phyloP scores from a whole-genome alignment of 1,140 invertebrate genomes.

The Drosophila equinoxialis region DNA sequence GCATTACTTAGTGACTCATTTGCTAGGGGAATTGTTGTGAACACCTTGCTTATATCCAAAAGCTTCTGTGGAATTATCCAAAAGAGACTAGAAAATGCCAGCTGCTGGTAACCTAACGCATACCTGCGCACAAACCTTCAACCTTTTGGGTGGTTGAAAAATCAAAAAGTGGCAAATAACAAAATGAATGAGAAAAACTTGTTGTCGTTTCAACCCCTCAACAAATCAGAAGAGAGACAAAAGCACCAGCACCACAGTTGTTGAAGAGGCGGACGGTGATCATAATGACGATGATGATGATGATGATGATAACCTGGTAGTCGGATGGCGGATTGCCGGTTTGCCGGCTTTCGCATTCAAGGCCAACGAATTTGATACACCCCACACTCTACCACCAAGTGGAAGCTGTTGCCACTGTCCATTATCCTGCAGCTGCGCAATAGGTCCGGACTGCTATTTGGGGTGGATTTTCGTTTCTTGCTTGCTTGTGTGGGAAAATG shows the following conservation, averaged over 20 bases:
- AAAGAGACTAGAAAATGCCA: conserved; percentile 39
- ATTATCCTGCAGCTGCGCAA: conserved; percentile 69
- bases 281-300: background rate
- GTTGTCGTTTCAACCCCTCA: conserved; percentile 48
- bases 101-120: conserved; percentile 62
- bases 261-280: conserved; percentile 35
- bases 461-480: conserved; percentile 58
- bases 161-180: conserved; percentile 37
- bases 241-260: conserved; percentile 58
- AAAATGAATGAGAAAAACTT: conserved; percentile 55
- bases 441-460: conserved; percentile 37
- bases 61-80: conserved; percentile 28
- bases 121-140: conserved; percentile 67
- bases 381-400: conserved; percentile 12
- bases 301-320: conserved; percentile 36
- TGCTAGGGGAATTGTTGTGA: background rate
- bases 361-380: conserved; percentile 12
- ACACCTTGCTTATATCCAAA: conserved; percentile 8
- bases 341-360: conserved; percentile 49
- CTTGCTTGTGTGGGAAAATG: conserved; percentile 64
- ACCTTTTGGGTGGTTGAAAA: conserved; percentile 41
- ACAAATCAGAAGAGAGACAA: conserved; percentile 49
- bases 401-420: conserved; percentile 43
- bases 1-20: conserved; percentile 2
- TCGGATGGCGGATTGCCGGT: conserved; percentile 15